These are phyloP conservation scores for Ecliptopera silaceata DNA, from an alignment of 2,888 invertebrate genomes.

Conservation along the genomic window DNA sequence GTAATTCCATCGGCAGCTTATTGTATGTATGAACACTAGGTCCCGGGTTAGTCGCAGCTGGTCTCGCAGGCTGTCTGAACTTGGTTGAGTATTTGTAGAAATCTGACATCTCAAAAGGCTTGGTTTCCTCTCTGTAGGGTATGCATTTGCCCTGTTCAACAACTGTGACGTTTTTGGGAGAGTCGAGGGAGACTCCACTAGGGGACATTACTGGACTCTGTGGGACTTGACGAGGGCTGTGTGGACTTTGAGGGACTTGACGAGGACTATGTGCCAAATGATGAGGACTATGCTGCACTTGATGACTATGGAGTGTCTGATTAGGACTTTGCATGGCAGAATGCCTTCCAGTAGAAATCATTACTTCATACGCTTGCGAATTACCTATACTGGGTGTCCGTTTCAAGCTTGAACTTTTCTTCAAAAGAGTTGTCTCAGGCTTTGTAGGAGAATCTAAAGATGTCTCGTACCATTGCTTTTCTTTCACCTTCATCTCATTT, in stretches of 20 bases:
- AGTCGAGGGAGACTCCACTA: constrained; percentile 85
- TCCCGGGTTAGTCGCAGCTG: constrained; percentile 50
- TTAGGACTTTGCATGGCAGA: constrained; percentile 74
- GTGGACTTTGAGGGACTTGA: constrained; percentile 61
- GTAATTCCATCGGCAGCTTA: constrained; percentile 73
- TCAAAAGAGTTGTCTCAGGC: constrained; percentile 57
- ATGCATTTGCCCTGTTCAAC: constrained; percentile 95
- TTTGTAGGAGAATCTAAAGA: constrained; percentile 84
- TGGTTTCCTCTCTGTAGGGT: constrained; percentile 96
- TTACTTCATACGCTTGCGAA: constrained; percentile 76
- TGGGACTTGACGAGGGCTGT: constrained; percentile 51
- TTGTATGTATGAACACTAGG: constrained; percentile 57
- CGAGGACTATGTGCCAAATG: constrained; percentile 57
- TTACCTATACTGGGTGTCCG: constrained; percentile 82
- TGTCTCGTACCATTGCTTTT: constrained; percentile 88
- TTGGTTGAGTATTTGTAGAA: constrained; percentile 99
- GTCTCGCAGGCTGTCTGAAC: constrained; percentile 86
- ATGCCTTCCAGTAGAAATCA: constrained; percentile 72
- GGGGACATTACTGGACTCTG: constrained; percentile 70
- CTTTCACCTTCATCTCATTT: constrained; percentile 71
- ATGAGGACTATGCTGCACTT: constrained; percentile 36
- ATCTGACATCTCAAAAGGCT: constrained; percentile 99
- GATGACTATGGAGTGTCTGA: constrained; percentile 58
- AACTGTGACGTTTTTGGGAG: constrained; percentile 92
- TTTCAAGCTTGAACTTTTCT: constrained; percentile 75